Evolutionary conservation across 2,797 vertebrate species (phyloP).

Genomic region (Botia almorhae): DNA sequence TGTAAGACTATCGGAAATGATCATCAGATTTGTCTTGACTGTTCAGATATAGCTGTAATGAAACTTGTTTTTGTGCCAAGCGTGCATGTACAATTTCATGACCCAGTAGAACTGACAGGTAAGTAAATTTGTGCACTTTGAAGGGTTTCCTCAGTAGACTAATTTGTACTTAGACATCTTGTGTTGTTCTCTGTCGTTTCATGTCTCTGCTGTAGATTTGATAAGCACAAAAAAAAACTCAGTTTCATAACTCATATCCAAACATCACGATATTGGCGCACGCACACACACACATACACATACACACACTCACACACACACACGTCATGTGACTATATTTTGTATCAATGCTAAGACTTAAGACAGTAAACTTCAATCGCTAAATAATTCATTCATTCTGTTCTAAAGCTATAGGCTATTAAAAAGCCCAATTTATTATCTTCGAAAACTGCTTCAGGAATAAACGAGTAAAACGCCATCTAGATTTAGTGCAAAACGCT

Average conservation of each 20-base stretch:
- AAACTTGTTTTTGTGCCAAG: slow-evolving; percentile 13
- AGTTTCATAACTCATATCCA: no score
- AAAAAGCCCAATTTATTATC: not conserved
- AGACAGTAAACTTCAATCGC: no score
- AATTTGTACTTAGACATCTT: slow-evolving; percentile 20
- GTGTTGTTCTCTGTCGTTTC: slow-evolving; percentile 25
- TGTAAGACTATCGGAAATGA: not conserved
- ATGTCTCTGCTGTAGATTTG: slow-evolving; percentile 22
- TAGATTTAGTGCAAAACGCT: not conserved
- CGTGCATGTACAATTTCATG: slow-evolving; percentile 12
- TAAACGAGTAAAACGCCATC: not conserved
- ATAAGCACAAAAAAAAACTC: slow-evolving; percentile 2
- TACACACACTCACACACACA: no score
- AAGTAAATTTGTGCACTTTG: slow-evolving; percentile 1
- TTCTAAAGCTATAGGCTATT: not conserved
- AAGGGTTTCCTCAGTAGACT: not conserved
- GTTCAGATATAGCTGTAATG: slow-evolving; percentile 16
- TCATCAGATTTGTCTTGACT: not conserved
- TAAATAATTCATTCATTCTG: not conserved
- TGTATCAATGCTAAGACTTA: no score
- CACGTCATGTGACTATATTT: no score
- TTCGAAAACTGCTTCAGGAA: not conserved
- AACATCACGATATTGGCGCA: no score
- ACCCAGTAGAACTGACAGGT: slow-evolving; percentile 22
- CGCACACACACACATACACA: no score